These are phyloP conservation scores for Xestia sexstrigata DNA, from an alignment of 2,888 invertebrate species.

Conservation along the genomic window DNA sequence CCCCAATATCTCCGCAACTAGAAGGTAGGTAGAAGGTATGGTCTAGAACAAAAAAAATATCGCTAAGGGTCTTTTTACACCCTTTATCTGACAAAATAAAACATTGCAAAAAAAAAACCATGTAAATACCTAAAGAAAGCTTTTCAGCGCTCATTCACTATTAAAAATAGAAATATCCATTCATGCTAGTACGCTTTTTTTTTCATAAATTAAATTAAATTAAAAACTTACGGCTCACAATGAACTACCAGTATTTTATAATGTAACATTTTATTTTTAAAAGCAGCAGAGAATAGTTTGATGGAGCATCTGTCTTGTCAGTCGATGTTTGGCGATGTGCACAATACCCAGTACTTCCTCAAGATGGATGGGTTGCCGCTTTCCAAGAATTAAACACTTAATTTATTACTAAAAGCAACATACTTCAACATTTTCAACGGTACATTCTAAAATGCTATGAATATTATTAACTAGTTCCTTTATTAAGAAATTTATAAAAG, in stretches of 20 bases:
- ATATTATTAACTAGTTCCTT: slow-evolving; percentile 37
- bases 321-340: slow-evolving; percentile 25
- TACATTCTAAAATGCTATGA: slow-evolving; percentile 33
- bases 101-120: no score
- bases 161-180: background rate
- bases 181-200: background rate
- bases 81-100: no score
- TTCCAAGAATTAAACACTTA: slow-evolving; percentile 45
- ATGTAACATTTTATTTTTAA: slow-evolving; percentile 10
- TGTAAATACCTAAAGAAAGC: background rate
- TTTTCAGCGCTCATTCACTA: background rate
- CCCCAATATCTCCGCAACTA: no score
- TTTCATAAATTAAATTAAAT: background rate
- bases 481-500: slow-evolving; percentile 22
- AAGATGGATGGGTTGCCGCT: slow-evolving; percentile 51
- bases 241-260: background rate
- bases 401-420: slow-evolving; percentile 56
- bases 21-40: no score
- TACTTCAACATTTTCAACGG: slow-evolving; percentile 18
- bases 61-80: no score
- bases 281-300: slow-evolving; percentile 33
- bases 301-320: slow-evolving; percentile 41
- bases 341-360: slow-evolving; percentile 36
- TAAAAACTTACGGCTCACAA: background rate
- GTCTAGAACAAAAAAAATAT: no score